Percentiles rank a stretch among this genome's conserved stretches.
Evolutionary conservation across 2,113 vertebrate species (phyloP).

Genomic region (Malurus elegans): DNA sequence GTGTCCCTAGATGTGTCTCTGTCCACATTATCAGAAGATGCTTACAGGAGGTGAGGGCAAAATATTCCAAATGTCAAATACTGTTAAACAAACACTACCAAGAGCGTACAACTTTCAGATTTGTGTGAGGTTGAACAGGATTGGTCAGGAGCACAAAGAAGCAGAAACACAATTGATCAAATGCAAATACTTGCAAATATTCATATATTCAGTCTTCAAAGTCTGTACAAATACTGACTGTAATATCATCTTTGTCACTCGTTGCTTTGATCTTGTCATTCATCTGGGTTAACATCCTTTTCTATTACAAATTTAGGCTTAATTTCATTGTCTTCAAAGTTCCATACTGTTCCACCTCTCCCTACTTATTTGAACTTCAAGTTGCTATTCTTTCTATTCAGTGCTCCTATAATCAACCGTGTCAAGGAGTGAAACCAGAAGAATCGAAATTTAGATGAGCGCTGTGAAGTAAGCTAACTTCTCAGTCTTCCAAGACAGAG

Average conservation of each 20-base stretch:
- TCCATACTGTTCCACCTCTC: constrained; percentile 17
- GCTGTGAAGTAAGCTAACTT: neutral
- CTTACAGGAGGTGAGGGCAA: neutral
- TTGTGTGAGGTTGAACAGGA: neutral
- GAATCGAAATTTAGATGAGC: neutral
- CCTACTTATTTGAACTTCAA: constrained; percentile 34
- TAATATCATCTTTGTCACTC: constrained; percentile 57
- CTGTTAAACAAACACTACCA: neutral
- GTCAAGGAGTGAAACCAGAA: constrained; percentile 35
- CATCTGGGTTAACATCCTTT: constrained; percentile 48
- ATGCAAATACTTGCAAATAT: constrained; percentile 66
- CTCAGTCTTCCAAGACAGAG: neutral
- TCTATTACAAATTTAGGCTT: constrained; percentile 59
- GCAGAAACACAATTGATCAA: constrained; percentile 22
- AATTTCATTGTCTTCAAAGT: constrained; percentile 62
- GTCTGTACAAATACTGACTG: constrained; percentile 46
- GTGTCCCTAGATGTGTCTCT: neutral
- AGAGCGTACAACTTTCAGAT: constrained; percentile 1
- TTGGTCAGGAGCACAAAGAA: constrained; percentile 41
- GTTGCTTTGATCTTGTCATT: constrained; percentile 63
- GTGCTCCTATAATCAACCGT: neutral
- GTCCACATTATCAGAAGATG: neutral
- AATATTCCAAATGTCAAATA: neutral
- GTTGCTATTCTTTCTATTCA: neutral
- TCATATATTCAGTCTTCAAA: constrained; percentile 61